Base-by-base conservation (phyloP, 2,113 vertebrate genomes). In the Sorex fumeus region DNA sequence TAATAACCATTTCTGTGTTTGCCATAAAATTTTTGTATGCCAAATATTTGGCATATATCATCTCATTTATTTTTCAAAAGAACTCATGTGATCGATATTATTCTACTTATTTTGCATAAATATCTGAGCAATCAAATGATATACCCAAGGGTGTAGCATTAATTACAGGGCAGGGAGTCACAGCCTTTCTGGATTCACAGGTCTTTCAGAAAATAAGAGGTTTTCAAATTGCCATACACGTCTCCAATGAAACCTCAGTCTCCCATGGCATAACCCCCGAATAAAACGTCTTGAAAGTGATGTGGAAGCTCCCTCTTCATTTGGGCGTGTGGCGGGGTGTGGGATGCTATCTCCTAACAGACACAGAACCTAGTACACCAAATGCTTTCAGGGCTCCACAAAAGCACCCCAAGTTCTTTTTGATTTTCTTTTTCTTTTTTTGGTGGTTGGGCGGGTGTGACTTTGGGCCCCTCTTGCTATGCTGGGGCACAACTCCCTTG, bases 101-200 rank as follows among this genome's bases (percentile, higher is more conserved):
- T 32, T 36, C 67, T 64, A 16, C 30, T 87, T 83, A 76, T 87
- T 87, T 90, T 88, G 43, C 18, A 86, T 83, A 80, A 79, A 27
- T 15, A 74, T 36, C 53, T 91, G 70, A 81, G 70, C 88, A 88
- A 71, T 70, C 75, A 86, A 95, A 30, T 28, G 64, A 69, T 3
- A 53, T 25, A 32, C 25, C 25, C 23, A 50, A 84, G 8, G 18
- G 53, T 45, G 45, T 19, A 60, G 13, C 21, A 80, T 75, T 64
- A 66, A 34, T 15, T 71, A 43, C 21, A 88, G 50, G 92, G 34
- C 32, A 62, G 62, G 18, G 50, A 82, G 78, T 71, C 69, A 21
- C 43, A 74, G 25, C 19, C 57, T 60, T 60, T 60, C 57, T 60
- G 57, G 57, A 60, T 23, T 23, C 16, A 27, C 16, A 83, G 6